phyloP scores from a whole-genome alignment of 2,888 invertebrate genomes.

The Apoda limacodes region DNA sequence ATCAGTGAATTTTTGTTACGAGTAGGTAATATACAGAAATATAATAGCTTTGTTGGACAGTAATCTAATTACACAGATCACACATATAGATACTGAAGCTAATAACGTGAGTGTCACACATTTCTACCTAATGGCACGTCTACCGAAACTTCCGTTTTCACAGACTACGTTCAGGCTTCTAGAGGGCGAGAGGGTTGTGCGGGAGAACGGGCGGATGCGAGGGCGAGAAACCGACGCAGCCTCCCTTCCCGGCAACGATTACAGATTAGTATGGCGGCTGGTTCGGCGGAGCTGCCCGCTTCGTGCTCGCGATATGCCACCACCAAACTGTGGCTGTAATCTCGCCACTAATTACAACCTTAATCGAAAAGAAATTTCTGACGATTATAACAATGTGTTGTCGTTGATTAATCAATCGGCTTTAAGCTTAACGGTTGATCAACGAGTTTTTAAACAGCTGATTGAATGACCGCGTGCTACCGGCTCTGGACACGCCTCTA shows the following conservation, averaged over 20 bases:
- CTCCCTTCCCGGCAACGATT: slow-evolving; percentile 69
- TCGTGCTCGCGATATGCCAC: slow-evolving; percentile 41
- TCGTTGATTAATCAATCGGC: neutral
- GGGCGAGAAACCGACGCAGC: slow-evolving; percentile 51
- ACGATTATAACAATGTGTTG: no score
- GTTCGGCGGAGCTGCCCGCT: slow-evolving; percentile 55
- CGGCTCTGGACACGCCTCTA: slow-evolving; percentile 36
- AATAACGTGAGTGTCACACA: slow-evolving; percentile 7
- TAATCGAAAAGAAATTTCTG: no score
- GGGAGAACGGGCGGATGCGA: slow-evolving; percentile 27
- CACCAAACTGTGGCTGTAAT: no score
- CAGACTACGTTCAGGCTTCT: slow-evolving; percentile 51
- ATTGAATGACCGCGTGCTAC: slow-evolving; percentile 37
- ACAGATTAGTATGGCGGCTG: slow-evolving; percentile 69
- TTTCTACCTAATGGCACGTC: slow-evolving; percentile 20
- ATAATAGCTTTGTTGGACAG: no score
- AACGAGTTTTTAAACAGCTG: slow-evolving; percentile 42
- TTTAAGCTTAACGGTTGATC: slow-evolving; percentile 18
- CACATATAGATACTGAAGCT: neutral
- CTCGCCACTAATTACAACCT: no score
- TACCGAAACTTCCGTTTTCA: slow-evolving; percentile 22
- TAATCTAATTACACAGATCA: no score
- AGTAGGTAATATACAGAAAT: no score
- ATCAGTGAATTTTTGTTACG: no score
- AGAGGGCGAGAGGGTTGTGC: slow-evolving; percentile 24